Evolutionary conservation across 2,888 invertebrate species (phyloP).

Genomic region (Agonopterix alstromeriana): DNA sequence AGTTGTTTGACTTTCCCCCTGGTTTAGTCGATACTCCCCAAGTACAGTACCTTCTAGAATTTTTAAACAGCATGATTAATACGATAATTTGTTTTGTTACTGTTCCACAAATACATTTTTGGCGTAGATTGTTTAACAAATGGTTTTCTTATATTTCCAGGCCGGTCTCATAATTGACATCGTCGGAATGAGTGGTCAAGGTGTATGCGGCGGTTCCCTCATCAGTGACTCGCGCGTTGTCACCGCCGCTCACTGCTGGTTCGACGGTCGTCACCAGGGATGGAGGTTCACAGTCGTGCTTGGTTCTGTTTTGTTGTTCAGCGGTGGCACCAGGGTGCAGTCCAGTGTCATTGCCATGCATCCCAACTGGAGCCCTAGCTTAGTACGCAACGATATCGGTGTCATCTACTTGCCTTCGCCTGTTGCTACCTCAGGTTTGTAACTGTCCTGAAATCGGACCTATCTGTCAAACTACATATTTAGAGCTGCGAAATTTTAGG

Average conservation of each 20-base stretch:
- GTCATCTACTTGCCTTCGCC: slow-evolving; percentile 27
- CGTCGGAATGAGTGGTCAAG: not conserved
- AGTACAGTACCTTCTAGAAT: no score
- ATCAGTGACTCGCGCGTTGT: slow-evolving; percentile 8
- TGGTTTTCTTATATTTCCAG: not conserved
- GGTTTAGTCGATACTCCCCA: not conserved
- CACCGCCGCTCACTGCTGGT: slow-evolving; percentile 32
- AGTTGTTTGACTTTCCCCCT: no score
- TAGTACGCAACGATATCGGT: slow-evolving; percentile 38
- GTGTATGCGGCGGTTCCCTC: not conserved
- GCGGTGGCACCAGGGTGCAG: slow-evolving; percentile 10
- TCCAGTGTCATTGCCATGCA: slow-evolving; percentile 18
- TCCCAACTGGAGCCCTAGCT: slow-evolving; percentile 29
- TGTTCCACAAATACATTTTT: no score
- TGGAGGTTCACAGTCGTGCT: slow-evolving; percentile 23
- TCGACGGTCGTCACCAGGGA: slow-evolving; percentile 21
- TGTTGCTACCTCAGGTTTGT: slow-evolving; percentile 30
- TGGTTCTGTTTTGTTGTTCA: slow-evolving; percentile 19
- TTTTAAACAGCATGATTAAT: no score
- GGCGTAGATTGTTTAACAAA: no score
- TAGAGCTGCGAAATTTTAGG: not conserved
- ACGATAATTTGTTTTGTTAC: no score
- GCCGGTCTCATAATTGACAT: not conserved
- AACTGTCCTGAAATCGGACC: not conserved
- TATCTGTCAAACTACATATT: not conserved